A percentile compares a stretch with the other conserved stretches of the same genome.
These are phyloP conservation scores for Anneissia japonica DNA, from an alignment of 35 echinoderm and acorn worm genomes.

Conservation along the genomic window DNA sequence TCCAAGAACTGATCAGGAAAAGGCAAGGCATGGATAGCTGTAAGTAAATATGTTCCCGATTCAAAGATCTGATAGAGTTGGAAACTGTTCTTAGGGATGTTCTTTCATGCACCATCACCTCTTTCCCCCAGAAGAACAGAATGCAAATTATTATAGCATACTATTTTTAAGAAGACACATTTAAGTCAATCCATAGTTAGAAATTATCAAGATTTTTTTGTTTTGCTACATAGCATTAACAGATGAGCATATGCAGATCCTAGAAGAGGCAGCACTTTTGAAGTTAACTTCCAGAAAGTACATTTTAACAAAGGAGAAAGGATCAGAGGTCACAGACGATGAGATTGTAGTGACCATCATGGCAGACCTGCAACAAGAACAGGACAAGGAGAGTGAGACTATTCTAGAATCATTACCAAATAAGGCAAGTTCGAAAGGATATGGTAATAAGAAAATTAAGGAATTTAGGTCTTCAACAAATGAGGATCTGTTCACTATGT, in stretches of 20 bases:
- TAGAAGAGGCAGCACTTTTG: constrained; percentile 48
- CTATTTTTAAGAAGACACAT: not conserved
- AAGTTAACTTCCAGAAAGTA: constrained; percentile 47
- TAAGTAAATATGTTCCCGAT: too few relatives aligned
- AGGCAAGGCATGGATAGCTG: constrained; percentile 21
- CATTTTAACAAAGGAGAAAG: constrained; percentile 33
- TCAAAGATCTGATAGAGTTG: too few relatives aligned
- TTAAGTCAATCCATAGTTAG: not conserved
- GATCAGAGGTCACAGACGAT: constrained; percentile 38
- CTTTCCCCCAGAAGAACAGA: not conserved
- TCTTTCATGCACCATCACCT: too few relatives aligned
- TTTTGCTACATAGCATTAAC: constrained; percentile 30
- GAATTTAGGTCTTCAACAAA: too few relatives aligned
- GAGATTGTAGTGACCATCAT: constrained; percentile 73
- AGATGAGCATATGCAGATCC: constrained; percentile 44
- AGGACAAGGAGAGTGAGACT: constrained; percentile 88
- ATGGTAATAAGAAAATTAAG: too few relatives aligned
- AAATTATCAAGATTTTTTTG: not conserved
- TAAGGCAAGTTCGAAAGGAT: constrained; percentile 82
- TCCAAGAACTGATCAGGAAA: constrained; percentile 48
- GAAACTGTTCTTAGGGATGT: too few relatives aligned
- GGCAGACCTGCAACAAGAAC: constrained; percentile 91
- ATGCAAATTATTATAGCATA: not conserved
- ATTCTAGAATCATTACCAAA: constrained; percentile 61
- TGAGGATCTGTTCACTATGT: too few relatives aligned